Conservation (phyloP, 1,140 invertebrate genomes). For the Rhagoletis zephyria region DNA sequence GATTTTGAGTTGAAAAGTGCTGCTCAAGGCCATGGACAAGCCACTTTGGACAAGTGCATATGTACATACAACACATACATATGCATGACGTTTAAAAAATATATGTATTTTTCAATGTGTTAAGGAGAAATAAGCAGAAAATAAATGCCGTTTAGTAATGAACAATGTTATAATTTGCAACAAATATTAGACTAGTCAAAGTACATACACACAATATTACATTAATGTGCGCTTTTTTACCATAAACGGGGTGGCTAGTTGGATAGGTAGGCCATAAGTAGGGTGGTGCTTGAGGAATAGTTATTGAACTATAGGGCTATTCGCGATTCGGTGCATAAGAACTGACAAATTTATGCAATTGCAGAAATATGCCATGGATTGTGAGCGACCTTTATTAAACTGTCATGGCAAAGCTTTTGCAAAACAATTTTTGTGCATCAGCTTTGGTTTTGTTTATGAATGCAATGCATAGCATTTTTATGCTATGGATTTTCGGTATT, state of each 20-base stretch:
- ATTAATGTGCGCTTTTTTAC: background rate
- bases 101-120: background rate
- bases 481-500: too few relatives aligned
- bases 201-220: background rate
- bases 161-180: background rate
- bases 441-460: too few relatives aligned
- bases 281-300: too few relatives aligned
- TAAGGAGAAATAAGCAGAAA: background rate
- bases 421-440: too few relatives aligned
- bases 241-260: background rate
- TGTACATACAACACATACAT: background rate
- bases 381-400: too few relatives aligned
- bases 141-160: too few relatives aligned
- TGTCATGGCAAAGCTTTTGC: too few relatives aligned
- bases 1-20: constrained; percentile 4
- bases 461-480: too few relatives aligned
- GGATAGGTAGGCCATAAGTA: background rate
- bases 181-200: background rate
- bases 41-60: background rate
- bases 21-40: background rate
- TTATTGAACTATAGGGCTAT: background rate
- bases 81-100: background rate
- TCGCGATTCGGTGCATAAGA: too few relatives aligned
- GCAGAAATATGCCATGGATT: too few relatives aligned
- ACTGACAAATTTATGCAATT: too few relatives aligned